phyloP scores from a whole-genome alignment of 2,113 vertebrate species.

The Cavia aperea region DNA sequence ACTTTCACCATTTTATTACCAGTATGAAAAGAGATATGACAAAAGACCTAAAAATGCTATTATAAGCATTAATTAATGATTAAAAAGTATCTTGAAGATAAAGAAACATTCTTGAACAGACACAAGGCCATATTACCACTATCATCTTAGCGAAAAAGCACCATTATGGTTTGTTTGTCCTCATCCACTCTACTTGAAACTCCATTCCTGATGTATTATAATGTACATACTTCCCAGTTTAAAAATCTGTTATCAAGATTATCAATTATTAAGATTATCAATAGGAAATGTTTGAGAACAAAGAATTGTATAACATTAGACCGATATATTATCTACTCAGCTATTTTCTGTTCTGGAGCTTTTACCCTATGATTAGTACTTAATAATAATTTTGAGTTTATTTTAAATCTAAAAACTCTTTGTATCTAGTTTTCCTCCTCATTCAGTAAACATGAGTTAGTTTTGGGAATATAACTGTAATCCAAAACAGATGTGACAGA shows the following conservation, averaged over 20 bases:
- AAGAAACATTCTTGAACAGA: conserved; percentile 25
- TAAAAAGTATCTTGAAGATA: conserved; percentile 39
- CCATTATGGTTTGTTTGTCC: not conserved
- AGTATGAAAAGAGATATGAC: not conserved
- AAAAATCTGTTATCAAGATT: conserved; percentile 5
- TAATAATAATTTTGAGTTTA: not conserved
- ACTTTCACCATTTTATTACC: not conserved
- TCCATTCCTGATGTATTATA: not conserved
- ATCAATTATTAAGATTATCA: conserved; percentile 17
- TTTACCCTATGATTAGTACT: conserved; percentile 14
- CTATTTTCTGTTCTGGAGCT: not conserved
- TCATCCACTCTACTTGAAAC: not conserved
- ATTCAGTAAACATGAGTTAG: not conserved
- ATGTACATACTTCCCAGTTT: not conserved
- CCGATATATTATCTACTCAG: not conserved
- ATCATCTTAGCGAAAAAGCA: not conserved
- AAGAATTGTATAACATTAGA: conserved; percentile 22
- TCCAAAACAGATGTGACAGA: not conserved
- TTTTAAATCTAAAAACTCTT: conserved; percentile 21
- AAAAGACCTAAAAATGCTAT: conserved; percentile 7
- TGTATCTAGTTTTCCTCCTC: not conserved
- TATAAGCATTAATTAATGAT: conserved; percentile 43
- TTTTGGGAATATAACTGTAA: not conserved
- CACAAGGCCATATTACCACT: conserved; percentile 6
- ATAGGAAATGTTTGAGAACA: not conserved